These are phyloP conservation scores for Prolemur simus DNA, from an alignment of 2,113 vertebrate genomes.

Conservation along the genomic window DNA sequence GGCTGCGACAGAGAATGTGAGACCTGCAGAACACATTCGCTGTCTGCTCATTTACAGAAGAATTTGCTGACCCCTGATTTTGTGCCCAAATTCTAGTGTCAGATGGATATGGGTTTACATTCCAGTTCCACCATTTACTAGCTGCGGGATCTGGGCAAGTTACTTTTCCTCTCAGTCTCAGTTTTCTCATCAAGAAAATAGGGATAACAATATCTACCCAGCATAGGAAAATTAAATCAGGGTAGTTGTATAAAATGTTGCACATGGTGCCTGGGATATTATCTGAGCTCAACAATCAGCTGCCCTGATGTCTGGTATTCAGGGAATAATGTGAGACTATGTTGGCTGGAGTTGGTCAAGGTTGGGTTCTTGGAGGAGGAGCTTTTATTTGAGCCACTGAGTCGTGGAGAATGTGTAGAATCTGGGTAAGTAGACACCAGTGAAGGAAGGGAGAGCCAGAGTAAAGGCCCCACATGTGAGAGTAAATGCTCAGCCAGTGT, in stretches of 20 bases:
- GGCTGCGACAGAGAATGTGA: not conserved
- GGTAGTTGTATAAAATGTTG: constrained; percentile 2
- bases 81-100: not conserved
- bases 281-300: not conserved
- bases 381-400: not conserved
- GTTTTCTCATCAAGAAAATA: not conserved
- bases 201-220: not conserved
- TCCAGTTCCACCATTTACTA: not conserved
- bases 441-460: not conserved
- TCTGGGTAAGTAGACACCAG: not conserved
- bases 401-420: not conserved
- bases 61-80: not conserved
- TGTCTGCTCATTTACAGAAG: not conserved
- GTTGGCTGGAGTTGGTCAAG: constrained; percentile 8
- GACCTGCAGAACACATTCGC: not conserved
- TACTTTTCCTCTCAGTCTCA: not conserved
- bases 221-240: not conserved
- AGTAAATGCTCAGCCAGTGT: not conserved
- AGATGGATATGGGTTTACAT: not conserved
- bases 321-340: not conserved
- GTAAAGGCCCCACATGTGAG: not conserved
- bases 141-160: not conserved
- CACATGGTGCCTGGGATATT: not conserved
- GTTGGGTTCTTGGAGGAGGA: not conserved
- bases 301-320: not conserved